These are phyloP conservation scores for Aldabrachelys gigantea DNA, from an alignment of 2,113 vertebrate genomes.

Conservation along the genomic window DNA sequence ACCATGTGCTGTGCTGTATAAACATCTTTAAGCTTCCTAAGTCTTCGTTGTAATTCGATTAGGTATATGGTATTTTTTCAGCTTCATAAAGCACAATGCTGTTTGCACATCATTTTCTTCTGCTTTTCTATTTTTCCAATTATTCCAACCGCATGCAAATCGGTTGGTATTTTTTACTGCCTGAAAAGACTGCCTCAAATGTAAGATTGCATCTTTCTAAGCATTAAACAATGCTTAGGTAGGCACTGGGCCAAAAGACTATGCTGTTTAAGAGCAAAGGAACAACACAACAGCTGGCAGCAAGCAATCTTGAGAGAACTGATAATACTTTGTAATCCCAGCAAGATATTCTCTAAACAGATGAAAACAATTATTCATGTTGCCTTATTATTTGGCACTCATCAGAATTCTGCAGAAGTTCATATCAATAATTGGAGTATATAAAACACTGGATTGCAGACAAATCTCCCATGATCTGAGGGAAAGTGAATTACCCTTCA, in stretches of 20 bases:
- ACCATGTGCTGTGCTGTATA: slow-evolving; percentile 32
- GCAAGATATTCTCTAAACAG: slow-evolving; percentile 64
- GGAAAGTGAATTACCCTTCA: slow-evolving; percentile 22
- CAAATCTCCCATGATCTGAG: slow-evolving; percentile 15
- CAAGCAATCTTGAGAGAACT: slow-evolving; percentile 60
- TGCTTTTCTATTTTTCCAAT: slow-evolving; percentile 41
- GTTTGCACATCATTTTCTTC: slow-evolving; percentile 36
- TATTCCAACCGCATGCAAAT: slow-evolving; percentile 72
- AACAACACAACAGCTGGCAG: slow-evolving; percentile 45
- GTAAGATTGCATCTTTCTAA: slow-evolving; percentile 71
- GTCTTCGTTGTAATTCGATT: slow-evolving; percentile 45
- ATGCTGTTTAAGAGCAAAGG: slow-evolving; percentile 35
- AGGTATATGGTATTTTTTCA: slow-evolving; percentile 48
- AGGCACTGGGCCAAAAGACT: slow-evolving; percentile 69
- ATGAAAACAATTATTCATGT: slow-evolving; percentile 65
- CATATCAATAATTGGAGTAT: slow-evolving; percentile 24
- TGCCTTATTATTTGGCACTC: slow-evolving; percentile 56
- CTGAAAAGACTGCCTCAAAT: slow-evolving; percentile 59
- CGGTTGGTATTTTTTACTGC: slow-evolving; percentile 57
- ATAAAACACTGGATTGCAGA: slow-evolving; percentile 1
- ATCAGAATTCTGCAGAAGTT: slow-evolving; percentile 24
- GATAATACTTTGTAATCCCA: slow-evolving; percentile 56
- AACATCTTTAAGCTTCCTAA: slow-evolving; percentile 59
- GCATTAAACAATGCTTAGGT: slow-evolving; percentile 77
- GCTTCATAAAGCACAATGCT: slow-evolving; percentile 64